Conservation (phyloP, 2,888 invertebrate species). For the Drosophila kambysellisi region DNA sequence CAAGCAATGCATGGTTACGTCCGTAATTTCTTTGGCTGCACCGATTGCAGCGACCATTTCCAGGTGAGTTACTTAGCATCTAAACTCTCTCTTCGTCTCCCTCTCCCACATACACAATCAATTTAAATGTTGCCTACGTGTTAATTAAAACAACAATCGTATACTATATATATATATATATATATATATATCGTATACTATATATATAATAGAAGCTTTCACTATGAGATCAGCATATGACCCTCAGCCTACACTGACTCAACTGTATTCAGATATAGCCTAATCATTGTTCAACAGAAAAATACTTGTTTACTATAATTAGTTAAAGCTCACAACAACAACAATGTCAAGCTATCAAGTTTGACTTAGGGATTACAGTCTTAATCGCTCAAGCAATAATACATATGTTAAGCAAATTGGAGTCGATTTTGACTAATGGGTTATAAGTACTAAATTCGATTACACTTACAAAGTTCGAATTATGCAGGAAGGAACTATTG, state of each 20-base stretch:
- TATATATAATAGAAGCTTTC: conserved; percentile 25
- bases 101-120: neutral
- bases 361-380: neutral
- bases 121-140: conserved; percentile 31
- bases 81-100: neutral
- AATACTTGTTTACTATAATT: neutral
- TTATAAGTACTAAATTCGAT: neutral
- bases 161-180: neutral
- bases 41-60: conserved; percentile 96
- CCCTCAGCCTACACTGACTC: neutral
- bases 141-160: conserved; percentile 11
- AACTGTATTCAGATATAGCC: neutral
- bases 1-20: conserved; percentile 95
- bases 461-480: neutral
- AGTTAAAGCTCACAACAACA: conserved; percentile 8
- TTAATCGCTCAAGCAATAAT: neutral
- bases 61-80: conserved; percentile 85
- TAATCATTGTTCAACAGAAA: neutral
- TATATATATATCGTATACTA: neutral
- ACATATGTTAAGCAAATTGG: neutral
- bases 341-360: neutral
- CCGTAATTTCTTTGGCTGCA: conserved; percentile 96
- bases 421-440: neutral
- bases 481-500: neutral
- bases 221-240: conserved; percentile 44